phyloP scores from a whole-genome alignment of 2,797 vertebrate species.

The Avahi laniger region DNA sequence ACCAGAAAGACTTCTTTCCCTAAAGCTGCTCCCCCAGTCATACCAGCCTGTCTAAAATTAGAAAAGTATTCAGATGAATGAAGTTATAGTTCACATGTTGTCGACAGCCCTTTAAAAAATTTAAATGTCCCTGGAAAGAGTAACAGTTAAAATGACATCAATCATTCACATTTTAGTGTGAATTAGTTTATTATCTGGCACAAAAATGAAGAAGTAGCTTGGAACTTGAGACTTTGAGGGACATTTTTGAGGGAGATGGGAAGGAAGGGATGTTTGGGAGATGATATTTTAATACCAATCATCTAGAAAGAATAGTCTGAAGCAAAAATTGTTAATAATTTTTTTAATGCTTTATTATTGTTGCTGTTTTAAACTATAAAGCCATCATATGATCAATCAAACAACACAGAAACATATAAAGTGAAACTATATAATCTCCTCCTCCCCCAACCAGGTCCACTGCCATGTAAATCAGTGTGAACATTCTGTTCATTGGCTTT shows the following conservation, averaged over 20 bases:
- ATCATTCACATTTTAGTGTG: neutral
- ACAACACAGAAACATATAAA: neutral
- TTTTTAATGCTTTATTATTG: neutral
- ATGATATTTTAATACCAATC: neutral
- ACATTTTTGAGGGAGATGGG: neutral
- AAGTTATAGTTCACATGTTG: neutral
- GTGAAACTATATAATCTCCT: neutral
- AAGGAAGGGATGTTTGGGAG: neutral
- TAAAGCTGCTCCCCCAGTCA: neutral
- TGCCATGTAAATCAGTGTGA: neutral
- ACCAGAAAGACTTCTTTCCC: neutral
- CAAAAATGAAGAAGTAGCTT: neutral
- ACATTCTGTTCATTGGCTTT: neutral
- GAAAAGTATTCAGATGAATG: neutral
- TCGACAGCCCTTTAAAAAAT: neutral
- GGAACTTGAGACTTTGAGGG: neutral
- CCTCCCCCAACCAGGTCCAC: neutral
- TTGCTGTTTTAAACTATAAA: constrained; percentile 6
- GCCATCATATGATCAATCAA: neutral
- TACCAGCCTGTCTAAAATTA: neutral
- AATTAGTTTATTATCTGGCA: neutral
- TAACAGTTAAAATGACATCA: neutral
- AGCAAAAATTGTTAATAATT: neutral
- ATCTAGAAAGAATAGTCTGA: constrained; percentile 1
- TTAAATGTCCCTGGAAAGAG: neutral